These are phyloP conservation scores for Tragelaphus imberbis DNA, from an alignment of 2,113 vertebrate species.

Conservation along the genomic window DNA sequence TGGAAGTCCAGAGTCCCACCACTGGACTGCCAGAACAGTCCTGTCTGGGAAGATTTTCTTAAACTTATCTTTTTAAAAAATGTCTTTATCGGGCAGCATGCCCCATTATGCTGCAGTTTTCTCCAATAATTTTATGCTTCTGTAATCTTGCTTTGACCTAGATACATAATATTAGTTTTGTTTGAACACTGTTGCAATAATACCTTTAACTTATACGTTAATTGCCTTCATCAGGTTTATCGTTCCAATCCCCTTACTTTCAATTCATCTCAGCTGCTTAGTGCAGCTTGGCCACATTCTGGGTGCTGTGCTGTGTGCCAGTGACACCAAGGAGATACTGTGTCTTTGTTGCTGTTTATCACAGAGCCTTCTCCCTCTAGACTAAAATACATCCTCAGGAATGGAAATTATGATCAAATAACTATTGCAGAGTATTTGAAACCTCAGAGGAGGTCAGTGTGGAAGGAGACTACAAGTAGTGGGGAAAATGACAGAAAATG, in stretches of 20 bases:
- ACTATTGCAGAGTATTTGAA: background rate
- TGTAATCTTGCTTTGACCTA: background rate
- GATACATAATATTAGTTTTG: background rate
- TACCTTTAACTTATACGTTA: background rate
- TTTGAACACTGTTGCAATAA: background rate
- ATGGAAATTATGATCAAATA: background rate
- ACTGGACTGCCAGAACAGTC: background rate
- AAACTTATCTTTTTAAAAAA: background rate
- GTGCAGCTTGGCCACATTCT: background rate
- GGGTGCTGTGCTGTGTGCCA: background rate
- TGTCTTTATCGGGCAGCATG: background rate
- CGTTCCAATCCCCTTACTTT: background rate
- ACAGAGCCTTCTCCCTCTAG: background rate
- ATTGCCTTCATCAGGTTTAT: background rate
- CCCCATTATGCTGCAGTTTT: background rate
- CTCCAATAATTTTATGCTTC: background rate
- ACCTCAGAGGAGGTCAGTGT: background rate
- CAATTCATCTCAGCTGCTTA: background rate
- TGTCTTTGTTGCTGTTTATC: background rate
- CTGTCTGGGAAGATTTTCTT: background rate
- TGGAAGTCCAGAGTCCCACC: background rate
- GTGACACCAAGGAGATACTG: background rate
- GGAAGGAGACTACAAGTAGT: background rate
- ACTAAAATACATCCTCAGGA: background rate
- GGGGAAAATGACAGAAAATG: background rate